These are phyloP conservation scores for Cuculus canorus DNA, from an alignment of 2,797 vertebrate genomes.

Conservation along the genomic window DNA sequence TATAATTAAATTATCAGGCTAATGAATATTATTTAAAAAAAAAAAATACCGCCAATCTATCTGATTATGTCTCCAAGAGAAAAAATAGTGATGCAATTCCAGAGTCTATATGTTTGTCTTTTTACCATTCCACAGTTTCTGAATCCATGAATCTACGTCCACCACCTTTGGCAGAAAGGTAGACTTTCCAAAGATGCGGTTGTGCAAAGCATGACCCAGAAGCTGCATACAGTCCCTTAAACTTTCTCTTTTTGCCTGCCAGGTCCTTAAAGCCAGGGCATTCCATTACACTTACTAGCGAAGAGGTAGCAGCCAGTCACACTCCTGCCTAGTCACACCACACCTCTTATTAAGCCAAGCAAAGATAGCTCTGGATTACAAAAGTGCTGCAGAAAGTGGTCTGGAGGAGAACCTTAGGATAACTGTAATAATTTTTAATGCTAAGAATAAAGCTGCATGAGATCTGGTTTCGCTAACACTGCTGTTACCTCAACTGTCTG, in stretches of 20 bases:
- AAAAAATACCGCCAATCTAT: background rate
- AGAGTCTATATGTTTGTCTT: background rate
- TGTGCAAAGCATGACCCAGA: background rate
- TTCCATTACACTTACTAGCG: background rate
- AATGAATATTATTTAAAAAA: background rate
- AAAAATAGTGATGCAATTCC: background rate
- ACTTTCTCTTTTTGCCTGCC: background rate
- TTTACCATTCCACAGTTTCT: background rate
- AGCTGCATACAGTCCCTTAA: background rate
- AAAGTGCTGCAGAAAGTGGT: background rate
- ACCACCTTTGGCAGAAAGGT: background rate
- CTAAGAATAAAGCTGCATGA: background rate
- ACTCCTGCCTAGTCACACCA: background rate
- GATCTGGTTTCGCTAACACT: background rate
- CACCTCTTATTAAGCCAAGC: background rate
- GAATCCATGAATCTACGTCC: background rate
- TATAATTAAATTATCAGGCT: background rate
- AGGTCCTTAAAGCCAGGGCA: background rate
- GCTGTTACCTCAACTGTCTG: background rate
- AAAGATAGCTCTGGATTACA: background rate
- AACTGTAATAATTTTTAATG: background rate
- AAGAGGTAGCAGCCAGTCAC: background rate
- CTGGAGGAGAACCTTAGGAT: background rate
- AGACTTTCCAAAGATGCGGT: background rate
- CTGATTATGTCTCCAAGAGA: background rate